A percentile compares a stretch with the other conserved stretches of the same genome.
Conservation (phyloP, 30 jellyfish, hydroid and myxozoan genomes). For the Pelagia noctiluca region DNA sequence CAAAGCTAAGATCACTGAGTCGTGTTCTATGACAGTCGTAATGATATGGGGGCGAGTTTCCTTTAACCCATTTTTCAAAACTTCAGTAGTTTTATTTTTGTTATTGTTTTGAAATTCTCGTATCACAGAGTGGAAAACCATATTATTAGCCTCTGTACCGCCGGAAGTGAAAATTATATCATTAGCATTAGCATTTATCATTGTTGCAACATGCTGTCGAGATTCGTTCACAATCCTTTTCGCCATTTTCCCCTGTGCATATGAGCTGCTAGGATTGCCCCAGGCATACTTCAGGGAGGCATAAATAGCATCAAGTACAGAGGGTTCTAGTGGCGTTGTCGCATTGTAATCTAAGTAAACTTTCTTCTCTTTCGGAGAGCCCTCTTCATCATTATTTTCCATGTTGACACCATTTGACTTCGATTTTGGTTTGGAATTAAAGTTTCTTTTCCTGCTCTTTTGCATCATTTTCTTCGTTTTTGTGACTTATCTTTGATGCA, state of each 20-base stretch:
- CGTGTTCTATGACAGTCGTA: conserved; percentile 86
- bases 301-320: conserved; percentile 75
- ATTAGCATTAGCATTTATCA: conserved; percentile 64
- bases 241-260: conserved; percentile 87
- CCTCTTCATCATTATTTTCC: background rate
- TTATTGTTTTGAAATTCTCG: background rate
- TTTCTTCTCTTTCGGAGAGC: background rate
- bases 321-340: conserved; percentile 93
- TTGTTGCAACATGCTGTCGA: conserved; percentile 65
- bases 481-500: too few species aligned
- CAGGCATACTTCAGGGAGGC: conserved; percentile 80
- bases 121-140: conserved; percentile 67
- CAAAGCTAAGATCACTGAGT: conserved; percentile 74
- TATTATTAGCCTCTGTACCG: conserved; percentile 94
- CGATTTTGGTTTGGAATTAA: too few species aligned
- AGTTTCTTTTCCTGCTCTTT: too few species aligned
- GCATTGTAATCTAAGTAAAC: conserved; percentile 92
- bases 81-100: background rate
- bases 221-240: conserved; percentile 72
- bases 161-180: conserved; percentile 89
- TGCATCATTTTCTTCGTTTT: too few species aligned
- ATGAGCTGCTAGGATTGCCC: conserved; percentile 98
- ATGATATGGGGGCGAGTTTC: conserved; percentile 68
- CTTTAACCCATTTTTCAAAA: background rate
- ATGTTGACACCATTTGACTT: too few species aligned